A percentile compares a stretch with the other conserved stretches of the same genome.
phyloP scores from a whole-genome alignment of 2,888 invertebrate genomes.

The Aphidius colemani region DNA sequence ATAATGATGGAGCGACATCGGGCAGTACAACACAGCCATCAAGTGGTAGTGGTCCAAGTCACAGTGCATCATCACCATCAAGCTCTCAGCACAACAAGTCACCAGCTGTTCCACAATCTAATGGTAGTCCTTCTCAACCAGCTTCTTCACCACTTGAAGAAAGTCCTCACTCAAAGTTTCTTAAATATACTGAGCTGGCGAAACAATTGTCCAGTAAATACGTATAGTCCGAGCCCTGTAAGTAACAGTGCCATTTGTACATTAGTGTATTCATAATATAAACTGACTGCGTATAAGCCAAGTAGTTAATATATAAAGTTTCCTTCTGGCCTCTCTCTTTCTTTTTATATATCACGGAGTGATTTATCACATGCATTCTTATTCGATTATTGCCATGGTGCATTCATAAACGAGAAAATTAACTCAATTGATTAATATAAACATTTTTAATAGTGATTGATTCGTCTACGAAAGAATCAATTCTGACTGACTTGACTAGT shows the following conservation, averaged over 20 bases:
- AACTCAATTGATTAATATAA: no score
- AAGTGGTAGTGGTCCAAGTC: constrained; percentile 50
- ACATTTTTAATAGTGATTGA: no score
- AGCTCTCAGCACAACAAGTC: constrained; percentile 66
- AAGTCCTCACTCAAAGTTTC: constrained; percentile 95
- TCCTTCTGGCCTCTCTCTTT: constrained; percentile 6
- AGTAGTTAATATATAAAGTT: constrained; percentile 29
- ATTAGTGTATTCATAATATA: constrained; percentile 60
- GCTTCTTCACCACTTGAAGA: constrained; percentile 69
- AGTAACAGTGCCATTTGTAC: constrained; percentile 61
- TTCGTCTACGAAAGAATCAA: no score
- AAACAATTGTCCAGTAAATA: constrained; percentile 98
- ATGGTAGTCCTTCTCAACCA: constrained; percentile 62
- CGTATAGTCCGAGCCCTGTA: constrained; percentile 70
- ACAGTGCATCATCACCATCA: constrained; percentile 58
- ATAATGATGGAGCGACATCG: constrained; percentile 63
- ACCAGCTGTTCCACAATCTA: constrained; percentile 58
- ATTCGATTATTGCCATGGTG: no score
- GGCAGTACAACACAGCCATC: constrained; percentile 50
- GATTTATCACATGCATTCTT: background rate
- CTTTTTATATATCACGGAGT: constrained; percentile 15
- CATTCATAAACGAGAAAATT: no score
- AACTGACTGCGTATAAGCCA: constrained; percentile 26
- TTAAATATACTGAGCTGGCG: constrained; percentile 97
- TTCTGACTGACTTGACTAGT: no score